Base-by-base conservation (phyloP, 1,140 invertebrate species). In the Micrasema longulum region DNA sequence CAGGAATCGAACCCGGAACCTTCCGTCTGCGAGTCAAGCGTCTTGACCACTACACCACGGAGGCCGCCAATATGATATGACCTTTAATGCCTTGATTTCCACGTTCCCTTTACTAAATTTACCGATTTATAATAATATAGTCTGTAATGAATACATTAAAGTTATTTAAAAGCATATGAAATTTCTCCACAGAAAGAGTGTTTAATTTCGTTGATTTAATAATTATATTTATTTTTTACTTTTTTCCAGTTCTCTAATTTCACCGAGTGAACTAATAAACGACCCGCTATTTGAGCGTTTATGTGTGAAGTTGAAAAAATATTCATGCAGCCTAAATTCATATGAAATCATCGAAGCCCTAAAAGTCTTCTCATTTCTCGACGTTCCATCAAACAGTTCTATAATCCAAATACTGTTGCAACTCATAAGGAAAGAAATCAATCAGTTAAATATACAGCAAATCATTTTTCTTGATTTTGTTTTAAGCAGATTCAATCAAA, bases 381-480 rank as follows among this genome's bases (percentile, higher is more conserved):
- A 85, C 26, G 84, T 91, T 0, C 81, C 87, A 18, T 78, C 81
- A 0, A 82, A 87, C 31, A 87, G 86, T 47, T 77, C 85, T 10
- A 85, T 91, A 14, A 79, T 88, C 16, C 88, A 90, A 80, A 84
- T 87, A 2, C 75, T 91, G 43, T 78, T 92, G 2, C 88, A 91
- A 77, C 76, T 91, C 14, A 78, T 91, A 35, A 78, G 87, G 48
- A 80, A 84, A 35, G 85, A 87, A 50, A 83, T 91, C 2, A 91
- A 91, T 80, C 53, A 84, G 55, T 77, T 92, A 16, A 83, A 82
- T 62, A 76, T 89, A n/a, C 73, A 84, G 11, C 85, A 91, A 75
- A 88, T 91, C 52, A 86, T 87, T 57, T 89, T 88, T 77, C 55
- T 90, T 14, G 81, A 89, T 74, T 88, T 86, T 77, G 69, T 91